Conservation (phyloP, 2,113 vertebrate genomes). For the Neoarius graeffei region DNA sequence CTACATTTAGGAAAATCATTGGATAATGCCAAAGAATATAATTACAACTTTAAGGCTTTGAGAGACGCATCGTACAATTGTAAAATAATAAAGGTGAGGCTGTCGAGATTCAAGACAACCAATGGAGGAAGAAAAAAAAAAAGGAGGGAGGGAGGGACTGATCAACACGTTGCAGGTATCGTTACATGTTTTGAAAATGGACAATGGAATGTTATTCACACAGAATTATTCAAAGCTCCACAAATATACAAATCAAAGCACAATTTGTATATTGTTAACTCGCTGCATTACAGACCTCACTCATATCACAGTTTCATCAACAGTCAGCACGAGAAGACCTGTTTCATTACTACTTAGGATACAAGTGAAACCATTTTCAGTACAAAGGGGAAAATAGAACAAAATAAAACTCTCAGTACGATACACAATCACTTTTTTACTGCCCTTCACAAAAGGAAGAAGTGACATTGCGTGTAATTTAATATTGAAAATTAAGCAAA, state of each 20-base stretch:
- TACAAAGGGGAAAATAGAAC: constrained; percentile 21
- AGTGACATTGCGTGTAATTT: not conserved
- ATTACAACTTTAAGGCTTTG: not conserved
- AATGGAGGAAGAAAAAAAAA: not conserved
- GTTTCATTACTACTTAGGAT: constrained; percentile 17
- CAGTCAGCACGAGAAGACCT: constrained; percentile 34
- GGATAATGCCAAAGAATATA: not conserved
- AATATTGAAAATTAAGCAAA: constrained; percentile 2
- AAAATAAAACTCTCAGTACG: constrained; percentile 1
- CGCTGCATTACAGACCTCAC: constrained; percentile 6
- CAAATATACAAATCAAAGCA: constrained; percentile 24
- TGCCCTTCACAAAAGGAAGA: constrained; percentile 43
- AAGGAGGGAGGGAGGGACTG: not conserved
- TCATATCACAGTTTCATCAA: constrained; percentile 27
- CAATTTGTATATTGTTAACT: constrained; percentile 21
- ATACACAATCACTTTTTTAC: not conserved
- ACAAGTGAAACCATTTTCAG: constrained; percentile 13
- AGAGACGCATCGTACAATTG: not conserved
- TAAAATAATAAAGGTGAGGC: not conserved
- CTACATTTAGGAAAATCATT: not conserved
- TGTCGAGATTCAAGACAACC: no score
- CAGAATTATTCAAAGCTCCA: not conserved
- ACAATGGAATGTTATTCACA: constrained; percentile 9
- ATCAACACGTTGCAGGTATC: not conserved
- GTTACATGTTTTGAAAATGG: not conserved